Base-by-base conservation (phyloP, 2,888 invertebrate genomes). In the Sphaeridia pumilis region DNA sequence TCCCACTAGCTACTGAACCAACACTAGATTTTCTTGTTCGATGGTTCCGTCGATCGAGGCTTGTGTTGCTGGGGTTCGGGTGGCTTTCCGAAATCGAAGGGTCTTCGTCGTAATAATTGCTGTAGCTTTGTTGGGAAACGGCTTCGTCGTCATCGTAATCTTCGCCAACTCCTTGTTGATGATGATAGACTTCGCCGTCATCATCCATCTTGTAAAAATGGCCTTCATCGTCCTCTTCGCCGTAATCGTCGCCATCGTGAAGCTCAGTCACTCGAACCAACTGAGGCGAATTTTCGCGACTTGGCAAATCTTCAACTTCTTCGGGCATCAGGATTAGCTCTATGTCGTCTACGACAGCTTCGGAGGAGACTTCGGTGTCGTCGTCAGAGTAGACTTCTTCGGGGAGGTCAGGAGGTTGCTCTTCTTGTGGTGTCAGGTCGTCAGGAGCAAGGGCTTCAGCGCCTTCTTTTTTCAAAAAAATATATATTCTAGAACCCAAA, bases 251-350 rank as follows among this genome's bases (percentile, higher is more conserved):
- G 12, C 50, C 51, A 24, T 45, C 50, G n/a, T 57, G 59, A 56
- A 64, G 60, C 59, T 64, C 64, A 45, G 61, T 61, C n/a, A 64
- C 64, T 21, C 63, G 53, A 7, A 64, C 62, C 21, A 64, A 47
- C 57, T 63, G 56, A 4, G 64, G 64, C 5, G 64, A 64, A 35
- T 58, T 42, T 41, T 58, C 56, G 28, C 21, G 21, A 2, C 47
- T 25, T 5, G 61, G 58, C 17, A 64, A 43, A 35, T 63, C 63
- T 20, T 58, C 58, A 27, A 57, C 59, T 52, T 59, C 63, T 48
- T 64, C 64, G 7, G 64, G 64, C 62, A 64, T 61, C 27, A 64
- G 47, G 22, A 64, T 64, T 44, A 64, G 51, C 53, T 64, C 64
- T 20, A 64, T 64, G 42, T 64, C 64, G 50, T 64, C 64, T 10